Evolutionary conservation across 1,140 invertebrate species (phyloP).

Genomic region (Idris sp.): DNA sequence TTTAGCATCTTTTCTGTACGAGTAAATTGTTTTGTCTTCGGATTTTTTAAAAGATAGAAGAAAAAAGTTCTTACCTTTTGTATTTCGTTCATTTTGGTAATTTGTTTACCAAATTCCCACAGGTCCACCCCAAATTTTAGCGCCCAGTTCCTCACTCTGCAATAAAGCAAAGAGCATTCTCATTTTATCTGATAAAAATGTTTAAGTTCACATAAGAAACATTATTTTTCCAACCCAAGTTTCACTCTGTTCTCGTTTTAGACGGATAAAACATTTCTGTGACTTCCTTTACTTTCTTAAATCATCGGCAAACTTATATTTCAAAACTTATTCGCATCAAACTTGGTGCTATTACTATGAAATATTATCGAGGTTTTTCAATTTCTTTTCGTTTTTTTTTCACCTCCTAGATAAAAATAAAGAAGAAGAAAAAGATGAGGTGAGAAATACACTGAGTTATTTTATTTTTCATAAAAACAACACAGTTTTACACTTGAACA

Average conservation of each 20-base stretch:
- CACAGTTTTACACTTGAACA: too few species aligned
- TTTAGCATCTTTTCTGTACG: too few species aligned
- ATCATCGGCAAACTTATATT: constrained; percentile 57
- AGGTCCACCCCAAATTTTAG: constrained; percentile 92
- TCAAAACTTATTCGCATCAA: constrained; percentile 56
- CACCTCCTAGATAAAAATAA: too few species aligned
- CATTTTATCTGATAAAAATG: constrained; percentile 35
- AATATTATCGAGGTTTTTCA: constrained; percentile 40
- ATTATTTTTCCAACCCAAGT: constrained; percentile 34
- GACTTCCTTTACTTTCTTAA: constrained; percentile 58
- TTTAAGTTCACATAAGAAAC: constrained; percentile 22
- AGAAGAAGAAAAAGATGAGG: background rate
- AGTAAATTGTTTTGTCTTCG: too few species aligned
- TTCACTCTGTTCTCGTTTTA: constrained; percentile 26
- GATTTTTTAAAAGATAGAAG: too few species aligned
- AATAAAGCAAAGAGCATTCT: constrained; percentile 74
- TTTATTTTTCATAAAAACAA: background rate
- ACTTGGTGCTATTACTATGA: constrained; percentile 46
- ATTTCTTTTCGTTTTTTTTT: constrained; percentile 18
- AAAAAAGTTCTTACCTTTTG: constrained; percentile 84
- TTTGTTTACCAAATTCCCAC: constrained; percentile 91
- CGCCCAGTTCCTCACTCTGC: constrained; percentile 93
- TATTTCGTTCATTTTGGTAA: constrained; percentile 92
- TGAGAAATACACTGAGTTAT: background rate
- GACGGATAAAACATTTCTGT: constrained; percentile 49